A percentile compares a stretch with the other conserved stretches of the same genome.
phyloP scores from a whole-genome alignment of 2,113 vertebrate species.

The Chlorodrepanis virens region DNA sequence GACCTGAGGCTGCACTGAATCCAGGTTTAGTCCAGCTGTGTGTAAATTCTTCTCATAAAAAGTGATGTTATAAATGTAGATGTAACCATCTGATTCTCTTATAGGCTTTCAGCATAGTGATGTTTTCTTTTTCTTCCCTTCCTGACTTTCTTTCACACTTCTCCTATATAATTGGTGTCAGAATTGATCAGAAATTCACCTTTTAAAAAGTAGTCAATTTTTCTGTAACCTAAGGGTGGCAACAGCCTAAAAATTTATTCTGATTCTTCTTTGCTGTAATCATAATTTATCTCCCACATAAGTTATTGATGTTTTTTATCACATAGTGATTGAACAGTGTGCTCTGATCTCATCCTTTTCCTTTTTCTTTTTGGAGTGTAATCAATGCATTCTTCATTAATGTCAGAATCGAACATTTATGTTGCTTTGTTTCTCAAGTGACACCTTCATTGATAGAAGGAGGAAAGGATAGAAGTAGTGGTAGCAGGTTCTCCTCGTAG shows the following conservation, averaged over 20 bases:
- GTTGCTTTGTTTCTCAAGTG: neutral
- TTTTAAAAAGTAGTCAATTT: neutral
- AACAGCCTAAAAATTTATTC: neutral
- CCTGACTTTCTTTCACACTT: neutral
- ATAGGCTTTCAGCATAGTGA: neutral
- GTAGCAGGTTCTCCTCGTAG: neutral
- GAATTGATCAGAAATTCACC: neutral
- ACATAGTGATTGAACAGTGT: neutral
- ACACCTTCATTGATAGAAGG: neutral
- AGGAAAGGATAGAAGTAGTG: neutral
- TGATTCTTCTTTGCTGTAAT: neutral
- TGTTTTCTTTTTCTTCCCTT: neutral
- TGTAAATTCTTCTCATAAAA: neutral
- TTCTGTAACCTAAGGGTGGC: neutral
- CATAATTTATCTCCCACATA: neutral
- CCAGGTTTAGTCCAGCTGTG: neutral
- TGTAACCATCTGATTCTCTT: neutral
- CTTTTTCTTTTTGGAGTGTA: neutral
- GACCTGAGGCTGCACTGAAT: neutral
- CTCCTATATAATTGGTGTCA: neutral
- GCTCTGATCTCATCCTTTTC: neutral
- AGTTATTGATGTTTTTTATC: neutral
- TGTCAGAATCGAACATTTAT: neutral
- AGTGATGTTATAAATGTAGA: neutral
- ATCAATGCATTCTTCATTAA: neutral